Conservation (phyloP, 37 sponge, comb jelly and placozoan genomes). For the Chondrosia reniformis region DNA sequence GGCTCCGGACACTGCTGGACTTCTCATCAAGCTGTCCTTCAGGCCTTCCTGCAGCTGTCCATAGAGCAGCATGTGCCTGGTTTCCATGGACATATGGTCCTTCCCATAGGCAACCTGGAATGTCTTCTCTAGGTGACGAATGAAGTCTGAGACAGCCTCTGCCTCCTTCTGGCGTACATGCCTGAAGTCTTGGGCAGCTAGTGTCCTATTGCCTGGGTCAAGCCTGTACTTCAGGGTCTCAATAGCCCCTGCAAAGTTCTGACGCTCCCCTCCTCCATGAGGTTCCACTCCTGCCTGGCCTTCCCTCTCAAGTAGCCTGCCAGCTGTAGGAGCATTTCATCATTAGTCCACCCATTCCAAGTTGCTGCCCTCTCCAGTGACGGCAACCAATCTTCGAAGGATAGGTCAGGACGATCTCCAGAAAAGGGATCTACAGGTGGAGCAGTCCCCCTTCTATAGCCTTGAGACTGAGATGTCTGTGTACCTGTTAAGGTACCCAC, state of each 20-base stretch:
- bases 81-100: slow-evolving; percentile 32
- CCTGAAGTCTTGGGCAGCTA: slow-evolving; percentile 50
- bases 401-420: slow-evolving; percentile 9
- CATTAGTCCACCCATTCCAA: slow-evolving; percentile 47
- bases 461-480: neutral
- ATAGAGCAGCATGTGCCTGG: slow-evolving; percentile 18
- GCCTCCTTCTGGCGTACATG: slow-evolving; percentile 17
- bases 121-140: slow-evolving; percentile 27
- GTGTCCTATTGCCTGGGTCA: slow-evolving; percentile 20
- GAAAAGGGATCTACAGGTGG: slow-evolving; percentile 41
- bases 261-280: slow-evolving; percentile 23
- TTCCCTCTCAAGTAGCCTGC: slow-evolving; percentile 42
- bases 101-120: slow-evolving; percentile 36
- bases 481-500: neutral
- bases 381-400: slow-evolving; percentile 39
- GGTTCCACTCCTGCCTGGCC: slow-evolving; percentile 45
- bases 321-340: slow-evolving; percentile 35
- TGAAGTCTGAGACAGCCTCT: slow-evolving; percentile 32
- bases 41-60: slow-evolving; percentile 26
- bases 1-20: slow-evolving; percentile 23
- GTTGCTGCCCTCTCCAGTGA: slow-evolving; percentile 19
- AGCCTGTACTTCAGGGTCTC: neutral
- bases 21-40: neutral
- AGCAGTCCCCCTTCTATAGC: slow-evolving; percentile 10
- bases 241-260: neutral